Evolutionary conservation across 2,113 vertebrate species (phyloP).

Genomic region (Psettodes erumei): DNA sequence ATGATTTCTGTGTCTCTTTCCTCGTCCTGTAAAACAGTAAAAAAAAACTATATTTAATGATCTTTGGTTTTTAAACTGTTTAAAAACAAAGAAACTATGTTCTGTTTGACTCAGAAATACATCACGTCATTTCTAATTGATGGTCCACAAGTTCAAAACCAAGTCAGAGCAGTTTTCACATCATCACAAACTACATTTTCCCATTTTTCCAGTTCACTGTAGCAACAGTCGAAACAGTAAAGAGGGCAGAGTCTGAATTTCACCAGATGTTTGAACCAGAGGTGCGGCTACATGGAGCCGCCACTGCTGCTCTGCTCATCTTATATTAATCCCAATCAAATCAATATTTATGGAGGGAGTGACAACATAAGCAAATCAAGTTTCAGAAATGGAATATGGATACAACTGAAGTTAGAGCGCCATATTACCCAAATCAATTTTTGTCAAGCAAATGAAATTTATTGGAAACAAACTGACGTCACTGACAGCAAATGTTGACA

Average conservation of each 20-base stretch:
- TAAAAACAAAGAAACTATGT: too few species aligned
- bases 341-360: too few species aligned
- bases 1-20: too few species aligned
- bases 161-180: not conserved
- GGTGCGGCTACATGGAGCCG: not conserved
- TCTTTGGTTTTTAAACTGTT: too few species aligned
- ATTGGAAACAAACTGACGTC: not conserved
- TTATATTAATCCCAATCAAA: not conserved
- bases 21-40: too few species aligned
- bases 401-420: not conserved
- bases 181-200: not conserved
- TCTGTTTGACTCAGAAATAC: not conserved
- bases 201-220: not conserved
- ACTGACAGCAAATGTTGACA: not conserved
- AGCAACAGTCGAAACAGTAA: not conserved
- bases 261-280: conserved; percentile 7
- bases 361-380: not conserved
- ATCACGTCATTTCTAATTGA: too few species aligned
- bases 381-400: not conserved
- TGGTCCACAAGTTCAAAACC: too few species aligned
- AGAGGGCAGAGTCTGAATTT: not conserved
- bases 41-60: too few species aligned
- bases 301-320: not conserved
- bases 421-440: too few species aligned
- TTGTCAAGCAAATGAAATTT: conserved; percentile 7